These are phyloP conservation scores for Cyprinodon diabolis DNA, from an alignment of 2,797 vertebrate genomes.

Conservation along the genomic window DNA sequence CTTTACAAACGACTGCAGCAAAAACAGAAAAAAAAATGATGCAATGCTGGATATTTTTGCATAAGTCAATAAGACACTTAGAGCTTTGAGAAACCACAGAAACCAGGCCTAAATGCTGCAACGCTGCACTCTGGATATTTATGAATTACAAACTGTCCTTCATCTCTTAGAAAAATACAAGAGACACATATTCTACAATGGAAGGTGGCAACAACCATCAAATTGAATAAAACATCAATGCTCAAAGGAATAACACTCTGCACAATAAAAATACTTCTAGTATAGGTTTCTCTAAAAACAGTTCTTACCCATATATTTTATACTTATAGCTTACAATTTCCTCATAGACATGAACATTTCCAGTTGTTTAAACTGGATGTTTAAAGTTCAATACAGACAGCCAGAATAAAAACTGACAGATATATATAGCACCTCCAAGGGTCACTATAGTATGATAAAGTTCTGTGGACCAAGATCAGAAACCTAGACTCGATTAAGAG, in stretches of 20 bases:
- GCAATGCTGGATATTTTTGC: conserved; percentile 15
- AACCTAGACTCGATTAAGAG: too few relatives aligned
- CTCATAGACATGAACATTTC: background rate
- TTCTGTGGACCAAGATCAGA: too few relatives aligned
- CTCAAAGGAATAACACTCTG: background rate
- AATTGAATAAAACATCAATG: too few relatives aligned
- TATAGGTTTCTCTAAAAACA: background rate
- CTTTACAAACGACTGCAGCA: conserved; percentile 59
- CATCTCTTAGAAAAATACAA: background rate
- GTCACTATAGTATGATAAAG: too few relatives aligned
- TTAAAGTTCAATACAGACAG: background rate
- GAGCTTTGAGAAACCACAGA: conserved; percentile 34
- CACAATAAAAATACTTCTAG: background rate
- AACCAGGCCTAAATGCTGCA: conserved; percentile 6
- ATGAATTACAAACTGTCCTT: background rate
- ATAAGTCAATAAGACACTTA: conserved; percentile 37
- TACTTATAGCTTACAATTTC: background rate
- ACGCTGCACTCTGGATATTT: background rate
- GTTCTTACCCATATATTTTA: background rate
- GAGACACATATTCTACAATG: background rate
- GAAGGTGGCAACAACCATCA: background rate
- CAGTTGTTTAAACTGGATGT: background rate
- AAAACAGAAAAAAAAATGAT: conserved; percentile 32
- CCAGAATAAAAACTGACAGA: background rate
- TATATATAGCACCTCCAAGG: background rate